Evolutionary conservation across 2,888 invertebrate genomes (phyloP), one percentile per base, ranked within the genome.

Genomic region (Camptogramma bilineatum): DNA sequence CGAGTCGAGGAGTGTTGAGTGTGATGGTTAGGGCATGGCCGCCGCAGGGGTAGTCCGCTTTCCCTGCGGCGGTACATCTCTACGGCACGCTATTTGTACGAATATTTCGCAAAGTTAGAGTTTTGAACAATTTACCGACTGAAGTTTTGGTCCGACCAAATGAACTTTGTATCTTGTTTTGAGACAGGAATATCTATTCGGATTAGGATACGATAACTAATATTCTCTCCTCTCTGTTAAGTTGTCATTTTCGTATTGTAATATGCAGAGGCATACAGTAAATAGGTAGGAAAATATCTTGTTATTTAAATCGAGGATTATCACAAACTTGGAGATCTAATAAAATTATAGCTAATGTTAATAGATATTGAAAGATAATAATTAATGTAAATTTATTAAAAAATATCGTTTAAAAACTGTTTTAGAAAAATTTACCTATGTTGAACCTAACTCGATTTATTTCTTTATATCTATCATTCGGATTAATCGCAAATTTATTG

Each of bases 341-440:
- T 87, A 88, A 90, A 71, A 91, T 87, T 91, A 91, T 92, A 91
- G 90, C 87, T 90, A 90, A 91, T 90, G 91, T 92, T 93, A 90
- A 91, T 89, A 91, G 87, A 80, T 90, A 88, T 86, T 88, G 83
- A 87, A 91, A 87, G 79, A 90, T 87, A 84, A 86, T 86, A 84
- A 87, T 78, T 81, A 83, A 83, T 91, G 87, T 91, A 91, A 88
- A 86, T 84, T 86, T 84, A 83, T 81, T 83, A 77, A 81, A 44
- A 78, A 81, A 81, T 88, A 90, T 89, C 82, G 88, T 90, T 91
- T 87, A 78, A 56, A 47, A 85, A 88, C 83, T 90, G 89, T 93
- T 92, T 92, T 93, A 93, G 93, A 93, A 88, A 92, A 93, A 92
- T 93, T 90, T 93, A 93, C 93, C 91, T 93, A 85, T 84, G 93